Conservation (phyloP, 2,113 vertebrate species). For the Leptodactylus fuscus region DNA sequence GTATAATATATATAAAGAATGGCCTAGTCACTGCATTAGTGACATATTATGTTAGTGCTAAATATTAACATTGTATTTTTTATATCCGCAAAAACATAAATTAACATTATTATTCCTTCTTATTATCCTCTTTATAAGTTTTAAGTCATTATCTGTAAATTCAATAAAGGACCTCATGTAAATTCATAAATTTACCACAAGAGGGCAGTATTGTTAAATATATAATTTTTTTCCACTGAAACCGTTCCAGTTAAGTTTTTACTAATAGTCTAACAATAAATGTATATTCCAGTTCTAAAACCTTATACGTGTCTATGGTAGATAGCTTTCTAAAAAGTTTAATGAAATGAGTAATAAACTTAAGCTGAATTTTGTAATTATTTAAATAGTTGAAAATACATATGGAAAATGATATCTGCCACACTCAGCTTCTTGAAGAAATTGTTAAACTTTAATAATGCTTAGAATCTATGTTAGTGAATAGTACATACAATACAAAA, state of each 20-base stretch:
- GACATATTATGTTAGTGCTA: background rate
- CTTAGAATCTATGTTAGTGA: too few species aligned
- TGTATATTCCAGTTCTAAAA: too few species aligned
- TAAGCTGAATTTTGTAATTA: too few species aligned
- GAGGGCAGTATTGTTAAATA: slow-evolving; percentile 62
- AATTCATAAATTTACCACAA: slow-evolving; percentile 47
- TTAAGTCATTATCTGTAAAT: background rate
- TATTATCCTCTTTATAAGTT: background rate
- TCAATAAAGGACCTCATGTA: background rate
- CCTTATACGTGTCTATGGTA: too few species aligned
- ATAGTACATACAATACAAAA: too few species aligned
- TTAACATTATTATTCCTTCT: background rate
- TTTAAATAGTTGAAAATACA: too few species aligned
- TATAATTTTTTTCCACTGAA: slow-evolving; percentile 35
- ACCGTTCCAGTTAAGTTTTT: background rate
- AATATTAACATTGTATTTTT: background rate
- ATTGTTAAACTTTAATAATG: too few species aligned
- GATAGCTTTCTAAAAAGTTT: too few species aligned
- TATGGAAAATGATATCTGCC: too few species aligned
- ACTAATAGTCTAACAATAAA: too few species aligned
- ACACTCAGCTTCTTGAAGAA: too few species aligned
- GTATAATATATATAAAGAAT: background rate
- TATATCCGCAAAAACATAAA: background rate
- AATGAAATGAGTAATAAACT: too few species aligned
- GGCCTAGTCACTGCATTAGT: background rate